A percentile compares a stretch with the other conserved stretches of the same genome.
These are phyloP conservation scores for Pseudorhiza aurosa DNA, from an alignment of 30 jellyfish, hydroid and myxozoan genomes.

Conservation along the genomic window DNA sequence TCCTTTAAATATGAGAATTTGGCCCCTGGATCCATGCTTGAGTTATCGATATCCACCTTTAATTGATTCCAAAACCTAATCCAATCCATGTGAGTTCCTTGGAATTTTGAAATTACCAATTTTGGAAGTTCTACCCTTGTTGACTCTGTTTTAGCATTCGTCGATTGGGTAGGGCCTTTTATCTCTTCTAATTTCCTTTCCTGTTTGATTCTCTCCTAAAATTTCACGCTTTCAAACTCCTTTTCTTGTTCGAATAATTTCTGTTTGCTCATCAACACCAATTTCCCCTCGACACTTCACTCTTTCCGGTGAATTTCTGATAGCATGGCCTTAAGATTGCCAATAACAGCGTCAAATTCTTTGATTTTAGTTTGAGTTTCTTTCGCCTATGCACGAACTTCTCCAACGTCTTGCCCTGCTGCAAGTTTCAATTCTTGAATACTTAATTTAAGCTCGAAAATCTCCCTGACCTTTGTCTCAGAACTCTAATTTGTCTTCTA, in stretches of 20 bases:
- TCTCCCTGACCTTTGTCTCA: neutral
- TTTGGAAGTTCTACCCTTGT: constrained; percentile 68
- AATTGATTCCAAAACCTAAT: constrained; percentile 71
- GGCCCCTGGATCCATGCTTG: constrained; percentile 37
- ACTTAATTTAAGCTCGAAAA: neutral
- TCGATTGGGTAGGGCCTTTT: constrained; percentile 24
- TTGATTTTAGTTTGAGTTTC: constrained; percentile 8
- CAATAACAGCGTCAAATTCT: constrained; percentile 22
- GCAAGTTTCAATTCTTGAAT: constrained; percentile 8
- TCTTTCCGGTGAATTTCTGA: neutral
- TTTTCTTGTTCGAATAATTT: constrained; percentile 5
- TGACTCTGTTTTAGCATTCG: constrained; percentile 8
- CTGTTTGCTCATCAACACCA: constrained; percentile 4
- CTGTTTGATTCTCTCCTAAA: constrained; percentile 19
- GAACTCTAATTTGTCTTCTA: neutral
- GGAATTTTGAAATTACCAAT: constrained; percentile 37
- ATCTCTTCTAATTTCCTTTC: constrained; percentile 37
- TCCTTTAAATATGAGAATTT: constrained; percentile 71
- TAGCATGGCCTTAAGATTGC: neutral
- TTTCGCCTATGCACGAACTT: constrained; percentile 2
- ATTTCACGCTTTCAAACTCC: constrained; percentile 20
- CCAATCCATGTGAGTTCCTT: constrained; percentile 78
- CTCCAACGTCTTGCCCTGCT: constrained; percentile 5
- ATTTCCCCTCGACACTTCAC: no score
- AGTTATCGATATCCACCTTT: constrained; percentile 65